Conservation (phyloP, 2,888 invertebrate species). For the Scrobipalpa atriplicella region DNA sequence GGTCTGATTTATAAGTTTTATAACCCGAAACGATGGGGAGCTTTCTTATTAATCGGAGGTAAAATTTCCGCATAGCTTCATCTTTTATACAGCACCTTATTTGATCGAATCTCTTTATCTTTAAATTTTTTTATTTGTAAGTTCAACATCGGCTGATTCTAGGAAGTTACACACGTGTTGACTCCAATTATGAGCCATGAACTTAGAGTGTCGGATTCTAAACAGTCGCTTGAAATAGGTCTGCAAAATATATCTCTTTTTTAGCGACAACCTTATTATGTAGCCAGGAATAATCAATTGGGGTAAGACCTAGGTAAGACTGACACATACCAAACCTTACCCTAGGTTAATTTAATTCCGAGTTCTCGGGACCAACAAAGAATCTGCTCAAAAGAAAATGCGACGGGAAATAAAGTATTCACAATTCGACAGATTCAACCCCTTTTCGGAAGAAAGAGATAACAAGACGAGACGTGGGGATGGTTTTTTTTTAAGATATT, state of each 20-base stretch:
- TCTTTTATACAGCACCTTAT: background rate
- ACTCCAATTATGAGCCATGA: too few species aligned
- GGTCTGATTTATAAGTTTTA: slow-evolving; percentile 8
- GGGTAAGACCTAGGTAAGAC: background rate
- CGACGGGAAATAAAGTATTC: slow-evolving; percentile 24
- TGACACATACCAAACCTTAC: slow-evolving; percentile 16
- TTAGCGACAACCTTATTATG: too few species aligned
- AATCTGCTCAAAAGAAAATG: slow-evolving; percentile 22
- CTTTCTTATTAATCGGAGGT: background rate
- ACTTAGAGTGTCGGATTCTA: too few species aligned
- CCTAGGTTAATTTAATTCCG: slow-evolving; percentile 28
- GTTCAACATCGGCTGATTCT: too few species aligned
- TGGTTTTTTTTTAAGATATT: background rate
- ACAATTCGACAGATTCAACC: slow-evolving; percentile 24
- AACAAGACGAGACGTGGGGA: background rate
- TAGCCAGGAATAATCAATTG: slow-evolving; percentile 20
- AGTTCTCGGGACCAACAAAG: slow-evolving; percentile 11
- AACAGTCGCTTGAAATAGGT: too few species aligned
- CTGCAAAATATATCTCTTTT: too few species aligned
- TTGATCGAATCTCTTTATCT: too few species aligned
- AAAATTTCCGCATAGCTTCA: background rate
- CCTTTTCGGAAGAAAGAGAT: slow-evolving; percentile 1
- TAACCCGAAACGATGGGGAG: background rate
- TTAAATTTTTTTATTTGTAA: too few species aligned
- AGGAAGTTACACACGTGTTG: too few species aligned